phyloP scores from a whole-genome alignment of 1,140 invertebrate species.

The Aphelinus atriplicis region DNA sequence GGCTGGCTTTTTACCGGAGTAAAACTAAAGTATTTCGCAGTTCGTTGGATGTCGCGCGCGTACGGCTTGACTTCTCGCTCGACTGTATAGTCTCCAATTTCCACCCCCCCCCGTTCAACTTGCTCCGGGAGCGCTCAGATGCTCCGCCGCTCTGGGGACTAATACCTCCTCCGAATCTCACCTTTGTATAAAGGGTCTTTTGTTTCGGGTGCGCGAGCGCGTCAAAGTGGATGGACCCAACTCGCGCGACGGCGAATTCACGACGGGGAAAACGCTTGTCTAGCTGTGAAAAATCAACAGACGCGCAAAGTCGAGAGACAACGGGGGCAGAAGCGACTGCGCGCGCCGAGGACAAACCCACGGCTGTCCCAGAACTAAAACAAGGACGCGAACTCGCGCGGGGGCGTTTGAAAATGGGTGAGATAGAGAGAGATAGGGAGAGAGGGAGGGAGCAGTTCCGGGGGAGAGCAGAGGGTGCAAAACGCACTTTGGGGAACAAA shows the following conservation, averaged over 20 bases:
- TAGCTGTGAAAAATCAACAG: constrained; percentile 24
- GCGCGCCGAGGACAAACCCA: not conserved
- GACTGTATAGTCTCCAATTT: not conserved
- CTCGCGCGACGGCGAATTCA: not conserved
- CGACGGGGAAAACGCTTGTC: not conserved
- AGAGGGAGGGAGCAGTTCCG: not conserved
- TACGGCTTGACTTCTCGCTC: no score
- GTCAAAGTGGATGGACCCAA: not conserved
- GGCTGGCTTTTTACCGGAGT: not conserved
- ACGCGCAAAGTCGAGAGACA: not conserved
- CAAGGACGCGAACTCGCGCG: not conserved
- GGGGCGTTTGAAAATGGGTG: not conserved
- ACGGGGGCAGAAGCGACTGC: not conserved
- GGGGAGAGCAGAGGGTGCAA: not conserved
- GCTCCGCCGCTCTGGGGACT: not conserved
- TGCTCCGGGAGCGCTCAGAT: no score
- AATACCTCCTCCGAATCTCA: not conserved
- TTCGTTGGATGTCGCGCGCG: not conserved
- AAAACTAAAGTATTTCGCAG: not conserved
- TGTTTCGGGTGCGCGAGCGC: not conserved
- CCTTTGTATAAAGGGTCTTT: constrained; percentile 1
- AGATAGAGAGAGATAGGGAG: not conserved
- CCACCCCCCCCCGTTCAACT: no score
- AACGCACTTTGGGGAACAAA: not conserved
- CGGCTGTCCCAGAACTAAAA: not conserved